Evolutionary conservation across 2,888 invertebrate genomes (phyloP), one percentile per base, ranked within the genome.

Genomic region (Hirtodrosophila trivittata): DNA sequence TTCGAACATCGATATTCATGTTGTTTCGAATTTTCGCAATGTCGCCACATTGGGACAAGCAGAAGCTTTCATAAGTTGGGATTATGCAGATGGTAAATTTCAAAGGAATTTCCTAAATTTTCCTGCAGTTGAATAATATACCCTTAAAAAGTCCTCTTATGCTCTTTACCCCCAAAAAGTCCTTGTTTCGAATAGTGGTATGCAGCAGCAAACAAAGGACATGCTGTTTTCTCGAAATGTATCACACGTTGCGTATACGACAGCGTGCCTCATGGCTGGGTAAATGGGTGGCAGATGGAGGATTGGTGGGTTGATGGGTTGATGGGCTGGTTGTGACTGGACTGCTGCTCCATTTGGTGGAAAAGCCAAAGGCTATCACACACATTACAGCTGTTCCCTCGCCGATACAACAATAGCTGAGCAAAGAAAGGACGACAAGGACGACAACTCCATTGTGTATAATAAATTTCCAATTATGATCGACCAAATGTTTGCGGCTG

Each of bases 391-490:
- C 8, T 3, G 14, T n/a, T 37, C 26, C 35, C 12, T 16, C 54
- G 18, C 16, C 45, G 37, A 54, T 45, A 13, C 12, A 18, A 39
- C 41, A 28, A 28, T 28, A 28, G 28, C 28, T n/a, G n/a, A 28
- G n/a, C 28, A 28, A 35, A 13, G 4, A 28, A 39, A 30, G 46
- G 33, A 55, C 37, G 51, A 35, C 76, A 47, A 57, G 56, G 65
- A 55, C 72, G 65, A 55, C 72, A 59, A 63, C 58, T 78, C 83
- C 59, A 52, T 70, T 68, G 87, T 68, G 87, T 77, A 80, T 63
- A 83, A 87, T 86, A 83, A 74, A 83, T 86, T 86, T 77, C 62
- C 87, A 87, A 86, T 86, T 83, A 86, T 83, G 80, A 86, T 64
- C 65, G 81, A 33, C 58, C 28, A 37, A 57, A n/a, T 72, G 55